Evolutionary conservation across 2,888 invertebrate genomes (phyloP).

Genomic region (Agrochola lychnidis): DNA sequence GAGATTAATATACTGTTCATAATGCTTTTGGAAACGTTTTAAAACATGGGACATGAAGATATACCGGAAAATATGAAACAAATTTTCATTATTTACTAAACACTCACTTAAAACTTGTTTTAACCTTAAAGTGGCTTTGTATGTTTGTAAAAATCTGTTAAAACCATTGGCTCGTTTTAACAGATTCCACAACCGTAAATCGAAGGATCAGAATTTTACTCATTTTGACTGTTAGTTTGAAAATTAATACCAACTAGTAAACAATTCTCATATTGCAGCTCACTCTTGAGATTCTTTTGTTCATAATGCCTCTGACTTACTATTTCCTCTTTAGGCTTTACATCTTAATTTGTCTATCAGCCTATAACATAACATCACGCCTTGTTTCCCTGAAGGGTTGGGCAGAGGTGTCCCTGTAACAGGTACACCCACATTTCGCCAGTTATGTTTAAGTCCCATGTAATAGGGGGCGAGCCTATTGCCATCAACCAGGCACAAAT

Average conservation of each 20-base stretch:
- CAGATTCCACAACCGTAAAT: neutral
- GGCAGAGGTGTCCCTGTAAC: no score
- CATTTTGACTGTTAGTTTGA: neutral
- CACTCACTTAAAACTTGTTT: neutral
- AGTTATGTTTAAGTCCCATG: no score
- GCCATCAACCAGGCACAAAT: no score
- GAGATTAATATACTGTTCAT: neutral
- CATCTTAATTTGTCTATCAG: no score
- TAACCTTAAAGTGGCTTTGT: constrained; percentile 32
- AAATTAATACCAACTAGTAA: neutral
- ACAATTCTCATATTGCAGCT: neutral
- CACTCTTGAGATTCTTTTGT: neutral
- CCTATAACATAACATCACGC: no score
- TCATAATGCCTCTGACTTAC: neutral
- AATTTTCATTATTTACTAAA: neutral
- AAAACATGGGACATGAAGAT: no score
- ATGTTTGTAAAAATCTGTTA: neutral
- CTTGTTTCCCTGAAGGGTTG: no score
- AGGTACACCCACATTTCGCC: no score
- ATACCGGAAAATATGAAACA: neutral
- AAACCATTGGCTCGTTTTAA: neutral
- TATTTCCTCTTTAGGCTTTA: no score
- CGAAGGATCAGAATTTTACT: neutral
- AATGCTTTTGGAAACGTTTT: neutral
- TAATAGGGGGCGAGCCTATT: no score